These are phyloP conservation scores for Monodelphis domestica DNA, from an alignment of 2,797 vertebrate genomes.

Conservation along the genomic window DNA sequence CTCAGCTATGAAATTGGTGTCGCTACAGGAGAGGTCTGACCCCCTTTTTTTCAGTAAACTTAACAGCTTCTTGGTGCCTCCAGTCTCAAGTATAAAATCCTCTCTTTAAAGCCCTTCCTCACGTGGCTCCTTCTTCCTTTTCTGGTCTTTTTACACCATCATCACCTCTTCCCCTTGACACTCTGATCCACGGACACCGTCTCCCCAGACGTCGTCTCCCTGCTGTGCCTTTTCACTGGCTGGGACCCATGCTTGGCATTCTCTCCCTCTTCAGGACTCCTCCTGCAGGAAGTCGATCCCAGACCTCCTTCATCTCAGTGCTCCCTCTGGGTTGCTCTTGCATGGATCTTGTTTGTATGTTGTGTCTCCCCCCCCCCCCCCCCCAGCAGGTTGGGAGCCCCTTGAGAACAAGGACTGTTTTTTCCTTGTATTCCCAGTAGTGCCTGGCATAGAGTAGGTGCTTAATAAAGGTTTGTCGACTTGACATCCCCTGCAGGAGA, in stretches of 20 bases:
- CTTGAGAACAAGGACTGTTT: neutral
- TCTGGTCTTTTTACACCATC: neutral
- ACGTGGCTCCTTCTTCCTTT: neutral
- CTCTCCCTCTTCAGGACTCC: neutral
- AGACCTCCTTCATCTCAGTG: neutral
- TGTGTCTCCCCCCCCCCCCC: no score
- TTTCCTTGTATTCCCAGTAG: neutral
- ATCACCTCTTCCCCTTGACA: fast-evolving
- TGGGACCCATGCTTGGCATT: neutral
- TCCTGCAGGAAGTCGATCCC: neutral
- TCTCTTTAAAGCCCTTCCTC: neutral
- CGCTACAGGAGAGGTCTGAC: neutral
- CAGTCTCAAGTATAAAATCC: no score
- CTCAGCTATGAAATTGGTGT: neutral
- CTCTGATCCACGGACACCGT: neutral
- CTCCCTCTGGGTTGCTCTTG: neutral
- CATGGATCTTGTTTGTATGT: neutral
- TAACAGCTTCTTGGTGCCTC: no score
- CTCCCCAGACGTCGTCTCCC: no score
- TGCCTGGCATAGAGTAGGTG: neutral
- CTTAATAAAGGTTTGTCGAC: neutral
- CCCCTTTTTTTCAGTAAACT: neutral
- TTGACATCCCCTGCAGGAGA: neutral
- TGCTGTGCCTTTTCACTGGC: neutral
- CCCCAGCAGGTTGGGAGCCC: neutral